Evolutionary conservation across 2,888 invertebrate genomes (phyloP).

Genomic region (Stenoptilia bipunctidactyla): DNA sequence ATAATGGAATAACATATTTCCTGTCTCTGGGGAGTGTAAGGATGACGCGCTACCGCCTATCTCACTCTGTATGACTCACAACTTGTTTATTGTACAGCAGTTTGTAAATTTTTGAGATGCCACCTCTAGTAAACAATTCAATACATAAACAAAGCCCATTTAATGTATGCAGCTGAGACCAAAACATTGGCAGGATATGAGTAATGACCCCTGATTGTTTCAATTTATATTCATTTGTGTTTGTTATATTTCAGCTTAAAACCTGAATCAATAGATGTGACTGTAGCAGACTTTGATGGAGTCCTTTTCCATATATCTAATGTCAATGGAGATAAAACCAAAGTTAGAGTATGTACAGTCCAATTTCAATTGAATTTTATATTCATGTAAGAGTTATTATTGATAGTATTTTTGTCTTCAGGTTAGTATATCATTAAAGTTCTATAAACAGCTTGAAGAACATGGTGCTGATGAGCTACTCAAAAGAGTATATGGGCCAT

Average conservation of each 20-base stretch:
- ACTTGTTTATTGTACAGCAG: conserved; percentile 39
- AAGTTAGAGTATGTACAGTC: conserved; percentile 86
- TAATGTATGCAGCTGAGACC: too few relatives aligned
- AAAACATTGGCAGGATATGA: conserved; percentile 23
- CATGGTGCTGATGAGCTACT: conserved; percentile 98
- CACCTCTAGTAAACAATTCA: conserved; percentile 41
- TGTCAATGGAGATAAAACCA: conserved; percentile 95
- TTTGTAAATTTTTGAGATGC: too few relatives aligned
- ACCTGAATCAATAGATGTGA: conserved; percentile 95
- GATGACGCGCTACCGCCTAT: conserved; percentile 52
- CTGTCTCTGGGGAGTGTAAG: conserved; percentile 26
- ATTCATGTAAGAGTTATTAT: neutral
- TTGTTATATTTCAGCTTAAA: conserved; percentile 84
- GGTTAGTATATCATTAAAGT: conserved; percentile 98
- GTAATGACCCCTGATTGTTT: conserved; percentile 17
- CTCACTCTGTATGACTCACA: conserved; percentile 57
- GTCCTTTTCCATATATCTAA: conserved; percentile 98
- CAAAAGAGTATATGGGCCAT: conserved; percentile 90
- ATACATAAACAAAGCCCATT: conserved; percentile 11
- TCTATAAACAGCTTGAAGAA: conserved; percentile 97
- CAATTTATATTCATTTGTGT: conserved; percentile 10
- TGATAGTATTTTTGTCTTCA: conserved; percentile 40
- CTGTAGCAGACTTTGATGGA: conserved; percentile 98
- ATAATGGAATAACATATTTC: conserved; percentile 15
- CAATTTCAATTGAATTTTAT: neutral